phyloP scores from a whole-genome alignment of 2,113 vertebrate genomes.

The Gobiocypris rarus region DNA sequence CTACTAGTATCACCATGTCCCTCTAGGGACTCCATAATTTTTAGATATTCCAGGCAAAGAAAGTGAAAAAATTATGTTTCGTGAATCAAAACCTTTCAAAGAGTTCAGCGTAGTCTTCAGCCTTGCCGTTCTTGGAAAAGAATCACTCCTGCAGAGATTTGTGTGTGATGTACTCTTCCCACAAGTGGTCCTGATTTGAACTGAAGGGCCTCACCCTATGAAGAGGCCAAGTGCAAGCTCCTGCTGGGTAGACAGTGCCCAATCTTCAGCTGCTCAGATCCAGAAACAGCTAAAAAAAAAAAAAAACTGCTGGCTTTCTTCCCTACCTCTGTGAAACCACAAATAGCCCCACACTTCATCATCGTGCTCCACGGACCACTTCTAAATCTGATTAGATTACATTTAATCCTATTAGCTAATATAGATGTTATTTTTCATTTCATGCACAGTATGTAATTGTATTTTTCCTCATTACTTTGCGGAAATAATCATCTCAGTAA shows the following conservation, averaged over 20 bases:
- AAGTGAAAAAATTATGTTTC: neutral
- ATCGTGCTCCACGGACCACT: constrained; percentile 15
- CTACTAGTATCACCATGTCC: too few relatives aligned
- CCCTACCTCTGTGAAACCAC: constrained; percentile 19
- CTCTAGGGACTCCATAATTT: neutral
- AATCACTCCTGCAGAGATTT: constrained; percentile 37
- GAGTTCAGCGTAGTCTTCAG: constrained; percentile 2
- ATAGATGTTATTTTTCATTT: constrained; percentile 52
- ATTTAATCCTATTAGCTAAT: constrained; percentile 40
- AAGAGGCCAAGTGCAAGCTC: constrained; percentile 36
- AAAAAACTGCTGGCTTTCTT: neutral
- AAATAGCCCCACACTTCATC: constrained; percentile 48
- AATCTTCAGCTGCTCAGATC: constrained; percentile 11
- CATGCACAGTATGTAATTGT: constrained; percentile 31
- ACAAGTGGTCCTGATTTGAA: constrained; percentile 56
- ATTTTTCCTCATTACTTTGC: constrained; percentile 35
- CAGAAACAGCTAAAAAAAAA: neutral
- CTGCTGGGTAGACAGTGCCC: constrained; percentile 31
- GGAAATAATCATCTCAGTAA: constrained; percentile 35
- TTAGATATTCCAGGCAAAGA: neutral
- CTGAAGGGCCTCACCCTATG: constrained; percentile 25
- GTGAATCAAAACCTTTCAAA: neutral
- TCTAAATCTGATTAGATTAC: constrained; percentile 42
- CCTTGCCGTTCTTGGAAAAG: constrained; percentile 18
- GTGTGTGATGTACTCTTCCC: constrained; percentile 39